Evolutionary conservation across 2,888 invertebrate species (phyloP), one percentile per base, ranked within the genome.

Genomic region (Cryptocheilus praepositus): DNA sequence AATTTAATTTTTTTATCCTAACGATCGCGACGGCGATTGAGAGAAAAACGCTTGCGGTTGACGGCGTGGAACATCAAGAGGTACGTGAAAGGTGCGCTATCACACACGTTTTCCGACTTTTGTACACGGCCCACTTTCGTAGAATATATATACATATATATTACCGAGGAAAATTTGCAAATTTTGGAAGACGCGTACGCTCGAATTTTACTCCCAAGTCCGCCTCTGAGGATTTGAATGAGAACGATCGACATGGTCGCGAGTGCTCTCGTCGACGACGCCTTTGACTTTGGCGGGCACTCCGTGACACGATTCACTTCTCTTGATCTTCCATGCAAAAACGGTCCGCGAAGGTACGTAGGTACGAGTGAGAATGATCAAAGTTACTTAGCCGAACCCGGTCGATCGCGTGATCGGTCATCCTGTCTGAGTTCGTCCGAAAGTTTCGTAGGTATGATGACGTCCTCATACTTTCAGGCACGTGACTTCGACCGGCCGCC

Each of bases 181-280:
- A 49, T 15, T 49, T 16, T 49, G 49, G 52, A 22, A 25, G 28
- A 18, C 46, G 43, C 59, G 56, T 16, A 28, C 64, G 43, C 44
- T 68, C 36, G 18, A 57, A 59, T 43, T 54, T 62, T 58, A 25
- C 54, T 56, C 56, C 36, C 45, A 44, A 36, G 36, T 55, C 25
- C 43, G 58, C 13, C 36, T 45, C 21, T 53, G 11, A 36, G 11
- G 36, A 36, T 36, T 36, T 49, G 45, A 49, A 43, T 16, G 51
- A 61, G 61, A 63, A 71, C 54, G 70, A 77, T 67, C 67, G 67
- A 68, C 70, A 56, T 51, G 60, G 53, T 56, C 53, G 58, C 61
- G 84, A 85, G 83, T 85, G 81, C 84, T 77, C 80, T 61, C 65
- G 82, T 85, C 83, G 83, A 85, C 82, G 83, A 73, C 75, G 55